Evolutionary conservation across 2,113 vertebrate genomes (phyloP), one percentile per base, ranked within the genome.

Genomic region (Gymnarchus niloticus): DNA sequence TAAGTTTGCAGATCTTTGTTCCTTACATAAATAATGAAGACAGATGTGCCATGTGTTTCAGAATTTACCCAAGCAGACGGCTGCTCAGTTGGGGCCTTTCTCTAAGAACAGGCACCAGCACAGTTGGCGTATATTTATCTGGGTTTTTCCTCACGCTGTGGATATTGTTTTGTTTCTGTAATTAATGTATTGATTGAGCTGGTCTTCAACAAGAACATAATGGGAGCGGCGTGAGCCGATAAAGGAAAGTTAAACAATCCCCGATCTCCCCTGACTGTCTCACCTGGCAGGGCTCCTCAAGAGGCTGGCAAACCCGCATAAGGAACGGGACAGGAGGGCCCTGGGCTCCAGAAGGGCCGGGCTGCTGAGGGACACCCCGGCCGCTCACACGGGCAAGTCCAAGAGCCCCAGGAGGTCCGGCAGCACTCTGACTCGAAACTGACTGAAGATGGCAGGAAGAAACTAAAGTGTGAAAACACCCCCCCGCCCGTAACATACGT

Each of bases 261-360:
- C 37, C 46, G 21, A n/a, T 78, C 76, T 25, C 56, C 10, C 56
- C 52, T 7, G 6, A 6, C 56, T 81, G 51, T 52, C 51, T 48
- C 83, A 25, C 83, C n/a, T 48, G 56, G 28, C 56, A 94, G 94
- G 91, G 28, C 78, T 92, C 80, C 81, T 94, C 76, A 91, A 83
- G 87, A 93, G 92, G 87, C 87, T 94, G 83, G 91, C 90, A 49
- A 90, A 93, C 83, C 90, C 89, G 1, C 81, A 86, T 8, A 90
- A 90, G 57, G 89, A 89, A 33, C 23, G 12, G 48, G 90, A 91
- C 25, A 87, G 87, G 88, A 89, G 86, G 5, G 33, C 37, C 8
- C 81, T 48, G 25, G 46, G 25, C 3, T 73, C 17, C 0, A 91
- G 87, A 85, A 91, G 84, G 88, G 86, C 87, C 82, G 19, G 83